phyloP scores from a whole-genome alignment of 2,113 vertebrate genomes.

The cattle (Bos taurus) region ARS-UCD2.0 NC_037344.1:1033501-1034000 shows the following conservation, averaged over 20 bases:
- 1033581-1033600: not conserved
- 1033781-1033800: not conserved
- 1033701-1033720: not conserved
- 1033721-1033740: not conserved
- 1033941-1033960: not conserved
- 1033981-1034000: not conserved
- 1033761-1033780: not conserved
- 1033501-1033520: no score
- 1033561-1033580: rapidly evolving
- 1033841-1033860: not conserved
- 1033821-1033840: not conserved
- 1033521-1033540: no score
- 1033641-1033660: not conserved
- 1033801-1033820: not conserved
- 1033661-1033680: not conserved
- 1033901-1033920: not conserved
- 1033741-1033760: not conserved
- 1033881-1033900: not conserved
- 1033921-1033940: not conserved
- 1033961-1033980: not conserved
- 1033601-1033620: not conserved
- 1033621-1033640: not conserved
- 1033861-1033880: not conserved
- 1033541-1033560: no score
- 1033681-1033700: not conserved